A percentile compares a stretch with the other conserved stretches of the same genome.
Conservation (phyloP, 92 coral and sea anemone species). For the Porites divaricata region DNA sequence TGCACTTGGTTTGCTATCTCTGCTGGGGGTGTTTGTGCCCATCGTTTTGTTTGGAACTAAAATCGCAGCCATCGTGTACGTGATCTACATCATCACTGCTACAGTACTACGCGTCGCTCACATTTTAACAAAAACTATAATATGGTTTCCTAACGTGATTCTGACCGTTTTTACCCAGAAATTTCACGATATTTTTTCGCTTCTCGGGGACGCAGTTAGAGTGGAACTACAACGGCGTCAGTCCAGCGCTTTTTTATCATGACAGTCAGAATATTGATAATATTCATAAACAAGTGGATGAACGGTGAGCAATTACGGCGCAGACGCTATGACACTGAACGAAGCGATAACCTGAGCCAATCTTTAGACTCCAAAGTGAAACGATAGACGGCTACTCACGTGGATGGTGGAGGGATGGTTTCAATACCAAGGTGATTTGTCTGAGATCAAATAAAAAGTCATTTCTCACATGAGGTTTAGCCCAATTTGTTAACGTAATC, state of each 20-base stretch:
- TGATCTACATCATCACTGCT: conserved; percentile 28
- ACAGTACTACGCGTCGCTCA: conserved; percentile 11
- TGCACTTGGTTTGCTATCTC: conserved; percentile 28
- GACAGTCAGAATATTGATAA: too few species aligned
- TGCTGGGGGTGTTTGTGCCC: conserved; percentile 45
- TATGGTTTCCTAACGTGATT: conserved; percentile 6
- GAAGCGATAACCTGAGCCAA: too few species aligned
- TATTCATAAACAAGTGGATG: too few species aligned
- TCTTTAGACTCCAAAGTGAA: too few species aligned
- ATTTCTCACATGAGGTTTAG: too few species aligned
- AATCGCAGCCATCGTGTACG: conserved; percentile 25
- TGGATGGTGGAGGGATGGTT: too few species aligned
- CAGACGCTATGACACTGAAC: too few species aligned
- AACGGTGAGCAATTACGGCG: too few species aligned
- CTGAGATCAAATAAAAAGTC: too few species aligned
- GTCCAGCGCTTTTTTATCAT: background rate
- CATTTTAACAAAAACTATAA: conserved; percentile 7
- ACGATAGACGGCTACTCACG: too few species aligned
- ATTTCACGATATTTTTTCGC: conserved; percentile 18
- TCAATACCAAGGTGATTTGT: too few species aligned
- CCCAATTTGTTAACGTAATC: too few species aligned
- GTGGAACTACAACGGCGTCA: conserved; percentile 28
- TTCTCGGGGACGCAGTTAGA: conserved; percentile 28
- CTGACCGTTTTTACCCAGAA: conserved; percentile 3
- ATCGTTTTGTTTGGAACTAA: conserved; percentile 45